Conservation (phyloP, 2,113 vertebrate genomes). For the Ameiurus melas region DNA sequence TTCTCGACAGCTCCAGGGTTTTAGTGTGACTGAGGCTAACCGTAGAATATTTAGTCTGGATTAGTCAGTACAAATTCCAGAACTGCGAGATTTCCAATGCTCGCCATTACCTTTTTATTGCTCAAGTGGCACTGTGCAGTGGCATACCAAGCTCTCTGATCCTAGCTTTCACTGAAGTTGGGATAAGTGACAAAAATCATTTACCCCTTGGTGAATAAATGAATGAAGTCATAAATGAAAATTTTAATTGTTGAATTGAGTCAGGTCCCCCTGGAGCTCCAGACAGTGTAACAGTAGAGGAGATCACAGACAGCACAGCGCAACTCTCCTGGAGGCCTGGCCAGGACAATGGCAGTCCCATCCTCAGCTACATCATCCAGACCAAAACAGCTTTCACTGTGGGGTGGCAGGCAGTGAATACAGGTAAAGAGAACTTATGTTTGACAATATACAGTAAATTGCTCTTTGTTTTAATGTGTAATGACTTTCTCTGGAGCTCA, state of each 20-base stretch:
- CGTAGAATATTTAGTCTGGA: not conserved
- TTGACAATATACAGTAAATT: conserved; percentile 4
- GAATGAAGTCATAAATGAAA: conserved; percentile 9
- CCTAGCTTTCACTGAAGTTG: not conserved
- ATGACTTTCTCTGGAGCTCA: conserved; percentile 14
- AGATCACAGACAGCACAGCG: conserved; percentile 88
- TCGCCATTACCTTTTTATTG: not conserved
- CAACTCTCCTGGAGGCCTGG: conserved; percentile 88
- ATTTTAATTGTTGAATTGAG: conserved; percentile 55
- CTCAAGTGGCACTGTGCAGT: not conserved
- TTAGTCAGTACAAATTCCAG: not conserved
- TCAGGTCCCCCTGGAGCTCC: conserved; percentile 88
- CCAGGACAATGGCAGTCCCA: conserved; percentile 86
- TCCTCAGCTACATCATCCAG: conserved; percentile 82
- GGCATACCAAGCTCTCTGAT: not conserved
- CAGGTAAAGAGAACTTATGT: conserved; percentile 72
- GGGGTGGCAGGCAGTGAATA: conserved; percentile 87
- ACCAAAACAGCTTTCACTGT: conserved; percentile 89
- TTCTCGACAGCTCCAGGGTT: not conserved
- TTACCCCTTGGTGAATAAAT: not conserved
- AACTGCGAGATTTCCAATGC: not conserved
- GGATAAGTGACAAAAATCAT: not conserved
- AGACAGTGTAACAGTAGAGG: conserved; percentile 81
- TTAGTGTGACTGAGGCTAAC: conserved; percentile 53
- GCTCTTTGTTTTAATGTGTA: not conserved